phyloP scores from a whole-genome alignment of 2,797 vertebrate species.

The Naso thynnoides region DNA sequence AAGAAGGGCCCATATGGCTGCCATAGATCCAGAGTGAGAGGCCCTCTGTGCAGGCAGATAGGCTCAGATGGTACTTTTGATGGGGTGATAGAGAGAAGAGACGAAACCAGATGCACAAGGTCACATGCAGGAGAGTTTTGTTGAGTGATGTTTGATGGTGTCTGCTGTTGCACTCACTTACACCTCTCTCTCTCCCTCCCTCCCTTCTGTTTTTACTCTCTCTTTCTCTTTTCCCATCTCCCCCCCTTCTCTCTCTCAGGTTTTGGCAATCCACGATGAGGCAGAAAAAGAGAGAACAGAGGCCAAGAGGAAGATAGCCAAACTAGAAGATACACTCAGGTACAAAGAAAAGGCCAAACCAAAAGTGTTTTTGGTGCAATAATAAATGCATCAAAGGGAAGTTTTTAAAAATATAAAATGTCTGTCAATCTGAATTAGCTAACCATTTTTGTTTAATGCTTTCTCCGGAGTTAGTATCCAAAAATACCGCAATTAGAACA shows the following conservation, averaged over 20 bases:
- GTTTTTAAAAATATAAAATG: not conserved
- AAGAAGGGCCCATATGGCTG: constrained; percentile 66
- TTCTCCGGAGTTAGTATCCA: not conserved
- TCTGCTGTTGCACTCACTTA: constrained; percentile 56
- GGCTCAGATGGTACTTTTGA: constrained; percentile 67
- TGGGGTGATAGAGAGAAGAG: constrained; percentile 67
- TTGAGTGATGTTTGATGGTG: constrained; percentile 71
- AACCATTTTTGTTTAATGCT: not conserved
- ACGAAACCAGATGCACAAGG: constrained; percentile 61
- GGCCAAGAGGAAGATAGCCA: constrained; percentile 85
- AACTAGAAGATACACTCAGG: constrained; percentile 89
- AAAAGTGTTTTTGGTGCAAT: constrained; percentile 4
- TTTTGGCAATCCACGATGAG: constrained; percentile 84
- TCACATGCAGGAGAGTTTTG: constrained; percentile 60
- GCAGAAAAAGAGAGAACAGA: constrained; percentile 87
- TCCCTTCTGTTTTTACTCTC: not conserved
- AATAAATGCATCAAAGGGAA: not conserved
- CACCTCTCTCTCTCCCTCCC: constrained; percentile 15
- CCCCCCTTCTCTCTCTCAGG: constrained; percentile 74
- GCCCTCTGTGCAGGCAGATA: constrained; percentile 46
- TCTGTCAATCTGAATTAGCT: not conserved
- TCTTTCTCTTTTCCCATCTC: not conserved
- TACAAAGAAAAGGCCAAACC: constrained; percentile 60
- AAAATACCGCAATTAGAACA: not conserved
- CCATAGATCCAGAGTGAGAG: constrained; percentile 61